A percentile compares a stretch with the other conserved stretches of the same genome.
These are phyloP conservation scores for Tetrao urogallus DNA, from an alignment of 2,113 vertebrate genomes.

Conservation along the genomic window DNA sequence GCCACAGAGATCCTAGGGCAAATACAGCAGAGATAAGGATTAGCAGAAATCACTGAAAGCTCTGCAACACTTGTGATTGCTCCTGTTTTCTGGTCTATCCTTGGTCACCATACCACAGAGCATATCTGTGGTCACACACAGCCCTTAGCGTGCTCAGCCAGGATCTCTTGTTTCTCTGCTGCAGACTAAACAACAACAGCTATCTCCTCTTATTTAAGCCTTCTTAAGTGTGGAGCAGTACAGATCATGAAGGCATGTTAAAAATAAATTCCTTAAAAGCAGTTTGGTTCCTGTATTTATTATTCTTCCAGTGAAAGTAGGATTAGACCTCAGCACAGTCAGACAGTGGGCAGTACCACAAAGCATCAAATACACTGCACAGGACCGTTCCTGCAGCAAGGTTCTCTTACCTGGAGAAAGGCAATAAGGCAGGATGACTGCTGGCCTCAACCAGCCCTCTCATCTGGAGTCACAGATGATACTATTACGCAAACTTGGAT, in stretches of 20 bases:
- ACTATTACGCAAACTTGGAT: not conserved
- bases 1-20: not conserved
- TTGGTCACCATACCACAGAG: not conserved
- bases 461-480: not conserved
- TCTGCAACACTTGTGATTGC: not conserved
- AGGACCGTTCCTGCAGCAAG: not conserved
- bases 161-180: not conserved
- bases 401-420: not conserved
- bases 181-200: not conserved
- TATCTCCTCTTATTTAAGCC: not conserved
- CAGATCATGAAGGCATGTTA: not conserved
- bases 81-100: not conserved
- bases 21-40: not conserved
- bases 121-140: not conserved
- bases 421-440: not conserved
- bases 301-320: not conserved
- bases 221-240: not conserved
- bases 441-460: not conserved
- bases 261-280: not conserved
- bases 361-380: not conserved
- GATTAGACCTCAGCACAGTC: not conserved
- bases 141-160: not conserved
- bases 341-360: no score
- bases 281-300: not conserved
- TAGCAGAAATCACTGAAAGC: not conserved